A percentile compares a stretch with the other conserved stretches of the same genome.
Evolutionary conservation across 2,888 invertebrate species (phyloP).

Genomic region (Cataglyphis albicans): DNA sequence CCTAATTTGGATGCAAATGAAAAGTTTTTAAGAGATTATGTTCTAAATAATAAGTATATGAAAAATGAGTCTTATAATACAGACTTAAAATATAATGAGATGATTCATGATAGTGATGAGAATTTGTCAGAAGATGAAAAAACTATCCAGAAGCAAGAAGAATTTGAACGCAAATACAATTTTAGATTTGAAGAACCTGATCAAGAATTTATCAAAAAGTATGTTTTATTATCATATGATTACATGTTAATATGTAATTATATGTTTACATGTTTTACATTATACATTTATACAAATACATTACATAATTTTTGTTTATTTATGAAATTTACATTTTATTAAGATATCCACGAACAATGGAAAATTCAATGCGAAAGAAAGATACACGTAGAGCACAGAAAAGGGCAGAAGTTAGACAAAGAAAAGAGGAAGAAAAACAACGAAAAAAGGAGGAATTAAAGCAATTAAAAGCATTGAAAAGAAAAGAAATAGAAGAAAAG

Average conservation of each 20-base stretch:
- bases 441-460: constrained; percentile 95
- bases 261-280: not conserved
- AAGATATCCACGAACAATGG: constrained; percentile 95
- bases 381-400: constrained; percentile 93
- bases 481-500: constrained; percentile 96
- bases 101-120: constrained; percentile 86
- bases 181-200: constrained; percentile 99
- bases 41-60: constrained; percentile 92
- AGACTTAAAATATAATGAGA: constrained; percentile 72
- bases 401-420: constrained; percentile 90
- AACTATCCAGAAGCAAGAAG: constrained; percentile 92
- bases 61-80: constrained; percentile 70
- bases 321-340: constrained; percentile 21
- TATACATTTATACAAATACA: not conserved
- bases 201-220: constrained; percentile 91
- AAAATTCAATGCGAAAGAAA: constrained; percentile 92
- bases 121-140: constrained; percentile 93
- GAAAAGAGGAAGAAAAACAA: constrained; percentile 93
- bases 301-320: constrained; percentile 17
- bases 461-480: constrained; percentile 93
- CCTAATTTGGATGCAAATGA: constrained; percentile 94
- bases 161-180: constrained; percentile 98
- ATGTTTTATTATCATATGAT: constrained; percentile 29
- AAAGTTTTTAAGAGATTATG: constrained; percentile 96
- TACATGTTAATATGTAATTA: constrained; percentile 5